A percentile compares a stretch with the other conserved stretches of the same genome.
Evolutionary conservation across 1,140 invertebrate genomes (phyloP).

Genomic region (Solenopsis fugax): DNA sequence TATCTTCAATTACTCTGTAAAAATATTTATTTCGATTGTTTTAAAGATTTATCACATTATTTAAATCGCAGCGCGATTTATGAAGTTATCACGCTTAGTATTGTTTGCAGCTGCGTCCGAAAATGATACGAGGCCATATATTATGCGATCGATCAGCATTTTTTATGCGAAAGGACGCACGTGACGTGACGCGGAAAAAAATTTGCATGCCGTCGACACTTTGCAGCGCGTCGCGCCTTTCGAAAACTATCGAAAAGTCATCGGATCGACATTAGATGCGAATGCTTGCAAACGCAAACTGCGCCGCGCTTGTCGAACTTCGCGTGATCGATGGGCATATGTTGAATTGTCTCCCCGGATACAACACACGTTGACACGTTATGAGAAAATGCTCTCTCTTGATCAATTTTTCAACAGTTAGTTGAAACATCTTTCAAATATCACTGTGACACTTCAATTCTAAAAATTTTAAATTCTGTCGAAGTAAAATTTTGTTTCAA

Average conservation of each 20-base stretch:
- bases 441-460: neutral
- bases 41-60: neutral
- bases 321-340: constrained; percentile 70
- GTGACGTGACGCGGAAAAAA: constrained; percentile 85
- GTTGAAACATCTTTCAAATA: neutral
- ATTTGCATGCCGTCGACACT: constrained; percentile 83
- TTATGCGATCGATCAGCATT: constrained; percentile 82
- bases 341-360: constrained; percentile 41
- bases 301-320: constrained; percentile 66
- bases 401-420: neutral
- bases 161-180: constrained; percentile 84
- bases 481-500: neutral
- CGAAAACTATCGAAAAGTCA: constrained; percentile 86
- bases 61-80: neutral
- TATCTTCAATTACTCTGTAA: neutral
- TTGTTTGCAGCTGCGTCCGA: constrained; percentile 23
- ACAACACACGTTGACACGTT: neutral
- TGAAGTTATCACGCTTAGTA: neutral
- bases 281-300: constrained; percentile 46
- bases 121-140: constrained; percentile 2
- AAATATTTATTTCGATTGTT: neutral
- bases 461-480: neutral
- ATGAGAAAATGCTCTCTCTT: neutral
- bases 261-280: constrained; percentile 83
- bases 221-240: constrained; percentile 69